Conservation (phyloP, 64 coral and sea anemone species). For the Actinia equina region DNA sequence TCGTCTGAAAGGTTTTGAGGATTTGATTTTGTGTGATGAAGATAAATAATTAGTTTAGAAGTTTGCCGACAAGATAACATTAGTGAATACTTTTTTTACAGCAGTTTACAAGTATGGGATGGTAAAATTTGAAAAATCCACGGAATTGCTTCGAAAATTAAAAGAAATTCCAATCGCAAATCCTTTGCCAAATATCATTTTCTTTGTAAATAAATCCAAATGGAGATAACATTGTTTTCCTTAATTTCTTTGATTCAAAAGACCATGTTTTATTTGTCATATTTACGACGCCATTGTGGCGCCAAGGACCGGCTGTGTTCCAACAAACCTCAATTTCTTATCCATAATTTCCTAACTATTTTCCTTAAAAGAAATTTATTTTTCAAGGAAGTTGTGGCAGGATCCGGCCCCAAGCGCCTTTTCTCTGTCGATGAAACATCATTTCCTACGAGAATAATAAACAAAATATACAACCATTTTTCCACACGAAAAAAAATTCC, state of each 20-base stretch:
- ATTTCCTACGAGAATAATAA: neutral
- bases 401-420: neutral
- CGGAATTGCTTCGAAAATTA: neutral
- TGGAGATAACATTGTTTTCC: slow-evolving; percentile 1
- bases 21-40: neutral
- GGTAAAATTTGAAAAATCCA: neutral
- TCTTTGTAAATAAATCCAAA: neutral
- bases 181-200: neutral
- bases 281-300: neutral
- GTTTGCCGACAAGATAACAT: slow-evolving; percentile 24
- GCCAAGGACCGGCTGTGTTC: neutral
- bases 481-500: neutral
- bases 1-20: neutral
- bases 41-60: neutral
- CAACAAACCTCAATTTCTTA: neutral
- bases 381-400: neutral
- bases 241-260: slow-evolving; percentile 1
- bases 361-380: neutral
- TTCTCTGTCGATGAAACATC: neutral
- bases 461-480: neutral
- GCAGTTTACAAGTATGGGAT: neutral
- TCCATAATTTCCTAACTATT: neutral
- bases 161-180: neutral
- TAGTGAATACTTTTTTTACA: slow-evolving; percentile 3
- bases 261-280: neutral